Conservation (phyloP, 2,113 vertebrate genomes). For the Alethe castanea region DNA sequence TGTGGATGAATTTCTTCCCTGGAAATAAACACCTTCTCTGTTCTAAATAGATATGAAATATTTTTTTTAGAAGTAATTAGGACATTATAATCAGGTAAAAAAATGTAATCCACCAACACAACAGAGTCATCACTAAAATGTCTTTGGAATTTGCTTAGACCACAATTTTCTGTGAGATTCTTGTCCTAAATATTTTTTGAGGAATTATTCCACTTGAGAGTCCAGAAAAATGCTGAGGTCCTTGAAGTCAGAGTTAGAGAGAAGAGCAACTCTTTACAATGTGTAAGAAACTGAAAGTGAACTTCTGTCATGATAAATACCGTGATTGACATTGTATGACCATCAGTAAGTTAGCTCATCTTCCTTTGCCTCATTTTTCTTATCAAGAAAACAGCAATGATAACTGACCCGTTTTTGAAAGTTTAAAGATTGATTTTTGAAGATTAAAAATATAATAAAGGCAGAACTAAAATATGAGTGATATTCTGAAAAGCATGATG, state of each 20-base stretch:
- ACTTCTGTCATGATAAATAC: not conserved
- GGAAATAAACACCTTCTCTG: not conserved
- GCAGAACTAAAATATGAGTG: fast-evolving
- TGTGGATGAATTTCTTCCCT: not conserved
- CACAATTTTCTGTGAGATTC: not conserved
- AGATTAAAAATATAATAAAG: not conserved
- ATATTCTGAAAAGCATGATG: not conserved
- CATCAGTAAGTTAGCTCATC: not conserved
- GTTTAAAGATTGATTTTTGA: not conserved
- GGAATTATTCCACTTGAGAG: not conserved
- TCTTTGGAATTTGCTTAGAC: not conserved
- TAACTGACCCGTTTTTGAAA: not conserved
- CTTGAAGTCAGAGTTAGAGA: not conserved
- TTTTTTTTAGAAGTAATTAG: not conserved
- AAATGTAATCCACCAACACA: not conserved
- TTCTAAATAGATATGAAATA: not conserved
- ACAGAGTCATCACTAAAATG: not conserved
- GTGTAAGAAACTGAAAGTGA: not conserved
- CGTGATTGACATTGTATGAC: not conserved
- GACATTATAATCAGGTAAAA: not conserved
- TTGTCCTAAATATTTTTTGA: not conserved
- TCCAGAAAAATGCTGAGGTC: not conserved
- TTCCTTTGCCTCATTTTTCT: not conserved
- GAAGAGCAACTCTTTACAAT: not conserved
- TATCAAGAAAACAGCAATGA: not conserved